Conservation (phyloP, 2,888 invertebrate genomes). For the Theretra japonica region DNA sequence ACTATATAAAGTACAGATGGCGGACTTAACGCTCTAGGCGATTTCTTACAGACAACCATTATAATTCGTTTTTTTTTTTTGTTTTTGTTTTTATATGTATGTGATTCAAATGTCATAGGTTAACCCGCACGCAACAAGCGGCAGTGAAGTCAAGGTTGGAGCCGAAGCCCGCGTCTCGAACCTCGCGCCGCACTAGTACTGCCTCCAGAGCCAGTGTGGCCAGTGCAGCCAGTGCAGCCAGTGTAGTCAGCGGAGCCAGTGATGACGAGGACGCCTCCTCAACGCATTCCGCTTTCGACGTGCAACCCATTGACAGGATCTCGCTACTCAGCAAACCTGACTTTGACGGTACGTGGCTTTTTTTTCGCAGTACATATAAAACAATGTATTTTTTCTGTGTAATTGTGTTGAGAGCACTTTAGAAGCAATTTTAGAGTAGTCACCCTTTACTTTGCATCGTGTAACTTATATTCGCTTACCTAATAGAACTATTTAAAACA, state of each 20-base stretch:
- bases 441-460: too few species aligned
- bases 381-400: too few species aligned
- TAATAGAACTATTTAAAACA: too few species aligned
- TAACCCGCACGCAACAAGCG: constrained; percentile 79
- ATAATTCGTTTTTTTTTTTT: too few species aligned
- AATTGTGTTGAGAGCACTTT: too few species aligned
- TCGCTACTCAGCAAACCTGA: constrained; percentile 73
- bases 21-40: too few species aligned
- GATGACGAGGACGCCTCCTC: constrained; percentile 52
- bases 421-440: too few species aligned
- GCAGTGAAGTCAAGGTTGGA: constrained; percentile 66
- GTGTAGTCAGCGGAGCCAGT: constrained; percentile 36
- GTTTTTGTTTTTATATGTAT: too few species aligned
- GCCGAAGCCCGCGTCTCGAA: constrained; percentile 35
- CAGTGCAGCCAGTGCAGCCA: constrained; percentile 37
- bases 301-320: constrained; percentile 76
- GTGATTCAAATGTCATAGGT: constrained; percentile 47
- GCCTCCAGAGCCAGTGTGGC: constrained; percentile 41
- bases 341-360: constrained; percentile 70
- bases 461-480: too few species aligned
- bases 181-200: constrained; percentile 38
- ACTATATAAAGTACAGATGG: too few species aligned
- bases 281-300: constrained; percentile 53
- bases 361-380: too few species aligned
- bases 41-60: too few species aligned